Base-by-base conservation (phyloP, 2,888 invertebrate genomes). In the Cordilura impudica region DNA sequence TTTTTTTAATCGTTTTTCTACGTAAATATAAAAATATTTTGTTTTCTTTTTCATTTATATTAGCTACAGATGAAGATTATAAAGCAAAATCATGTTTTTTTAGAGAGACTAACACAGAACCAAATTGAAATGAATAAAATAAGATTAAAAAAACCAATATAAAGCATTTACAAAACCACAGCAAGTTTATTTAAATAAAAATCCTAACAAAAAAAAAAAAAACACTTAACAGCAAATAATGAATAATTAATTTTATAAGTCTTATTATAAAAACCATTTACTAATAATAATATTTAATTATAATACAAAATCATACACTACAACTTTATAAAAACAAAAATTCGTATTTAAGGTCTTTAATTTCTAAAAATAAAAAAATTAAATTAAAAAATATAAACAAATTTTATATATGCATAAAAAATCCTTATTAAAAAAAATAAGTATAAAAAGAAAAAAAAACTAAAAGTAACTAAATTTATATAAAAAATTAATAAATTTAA, bases 321-420 rank as follows among this genome's bases (percentile, higher is more conserved):
- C 83, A 83, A 85, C 85, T 88, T 87, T 88, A 88, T 87, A 87
- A 87, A 84, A 86, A 84, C 83, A 83, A 84, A 86, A 86, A 87
- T 87, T 88, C 87, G 88, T 88, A 87, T 88, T 87, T 88, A 89
- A 88, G 89, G 87, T 86, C 87, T 86, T 86, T 89, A 87, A 89
- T 88, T 88, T 89, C 89, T 88, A 88, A 86, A 88, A 87, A 84
- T 70, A 75, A 82, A 26, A 85, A 85, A n/a, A 83, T 75, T 71
- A 82, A 79, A 56, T 82, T 77, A 82, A 83, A 82, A 70, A 72
- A 58, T 70, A 74, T 54, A 69, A 65, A 78, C 35, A 72, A 74
- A 75, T 67, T 79, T 79, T 75, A 79, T 78, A 78, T 75, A 79
- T 79, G 75, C 75, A 79, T 79, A 79, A 79, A 79, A 26, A 35